phyloP scores from a whole-genome alignment of 2,797 vertebrate genomes.

The Hydrolagus colliei region DNA sequence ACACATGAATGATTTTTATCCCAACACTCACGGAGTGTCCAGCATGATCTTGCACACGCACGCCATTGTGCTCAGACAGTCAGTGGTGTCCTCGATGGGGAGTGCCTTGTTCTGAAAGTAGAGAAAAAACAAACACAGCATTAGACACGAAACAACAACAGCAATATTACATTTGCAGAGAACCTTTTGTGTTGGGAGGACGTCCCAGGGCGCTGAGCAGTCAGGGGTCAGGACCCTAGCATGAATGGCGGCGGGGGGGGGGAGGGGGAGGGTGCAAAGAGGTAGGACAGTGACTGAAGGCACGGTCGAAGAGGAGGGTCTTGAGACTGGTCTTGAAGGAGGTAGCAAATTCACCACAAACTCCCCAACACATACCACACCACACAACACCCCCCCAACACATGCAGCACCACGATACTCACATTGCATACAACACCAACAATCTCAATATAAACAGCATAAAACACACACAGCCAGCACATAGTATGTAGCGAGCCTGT shows the following conservation, averaged over 20 bases:
- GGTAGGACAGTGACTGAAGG: too few species aligned
- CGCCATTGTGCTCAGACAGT: conserved; percentile 88
- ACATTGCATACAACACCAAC: background rate
- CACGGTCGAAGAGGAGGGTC: too few species aligned
- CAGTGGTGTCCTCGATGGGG: conserved; percentile 84
- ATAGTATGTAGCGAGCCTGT: too few species aligned
- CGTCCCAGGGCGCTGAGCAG: too few species aligned
- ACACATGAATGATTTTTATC: background rate
- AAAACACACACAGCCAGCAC: too few species aligned
- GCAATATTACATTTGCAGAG: too few species aligned
- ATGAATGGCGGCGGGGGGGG: too few species aligned
- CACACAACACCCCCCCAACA: background rate
- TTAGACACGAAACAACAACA: conserved; percentile 41
- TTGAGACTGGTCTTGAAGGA: too few species aligned
- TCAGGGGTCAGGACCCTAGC: too few species aligned
- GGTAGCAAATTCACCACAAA: background rate
- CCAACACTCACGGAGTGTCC: conserved; percentile 78
- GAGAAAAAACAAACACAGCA: conserved; percentile 35
- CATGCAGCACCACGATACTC: background rate
- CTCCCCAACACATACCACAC: background rate
- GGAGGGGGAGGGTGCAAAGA: too few species aligned
- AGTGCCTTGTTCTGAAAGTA: conserved; percentile 77
- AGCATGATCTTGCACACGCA: conserved; percentile 85
- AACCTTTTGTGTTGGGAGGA: too few species aligned
- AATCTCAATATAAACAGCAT: background rate